A percentile compares a stretch with the other conserved stretches of the same genome.
Evolutionary conservation across 1,140 invertebrate genomes (phyloP).

Genomic region (Caenorhabditis briggsae): DNA sequence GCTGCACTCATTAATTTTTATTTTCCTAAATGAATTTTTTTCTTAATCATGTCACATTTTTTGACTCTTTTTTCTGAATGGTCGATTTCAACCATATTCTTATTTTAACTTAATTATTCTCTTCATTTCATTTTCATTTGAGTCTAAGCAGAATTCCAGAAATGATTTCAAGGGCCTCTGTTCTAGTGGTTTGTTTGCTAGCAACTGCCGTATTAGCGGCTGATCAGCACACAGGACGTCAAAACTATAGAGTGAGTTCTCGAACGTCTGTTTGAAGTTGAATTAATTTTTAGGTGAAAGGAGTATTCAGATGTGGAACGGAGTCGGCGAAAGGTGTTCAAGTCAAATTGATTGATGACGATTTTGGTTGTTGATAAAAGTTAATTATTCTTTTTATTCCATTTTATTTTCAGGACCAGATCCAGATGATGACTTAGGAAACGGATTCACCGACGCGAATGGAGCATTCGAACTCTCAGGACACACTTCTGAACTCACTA

Average conservation of each 20-base stretch:
- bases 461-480: constrained; percentile 73
- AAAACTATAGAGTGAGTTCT: constrained; percentile 72
- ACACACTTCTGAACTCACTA: constrained; percentile 75
- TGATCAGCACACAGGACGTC: constrained; percentile 72
- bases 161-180: constrained; percentile 15
- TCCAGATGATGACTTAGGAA: constrained; percentile 75
- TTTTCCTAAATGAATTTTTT: neutral
- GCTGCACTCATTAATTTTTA: constrained; percentile 66
- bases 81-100: neutral
- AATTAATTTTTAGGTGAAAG: constrained; percentile 70
- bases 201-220: constrained; percentile 24
- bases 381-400: neutral
- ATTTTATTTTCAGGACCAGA: constrained; percentile 69
- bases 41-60: neutral
- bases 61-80: neutral
- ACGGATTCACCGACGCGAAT: constrained; percentile 70
- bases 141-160: constrained; percentile 20
- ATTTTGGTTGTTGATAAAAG: constrained; percentile 67
- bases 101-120: neutral
- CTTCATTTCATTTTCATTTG: constrained; percentile 32
- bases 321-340: constrained; percentile 72
- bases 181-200: neutral
- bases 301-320: constrained; percentile 72
- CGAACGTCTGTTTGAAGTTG: neutral
- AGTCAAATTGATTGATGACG: constrained; percentile 76